Evolutionary conservation across 2,113 vertebrate species (phyloP).

Genomic region (Hepsetus odoe): DNA sequence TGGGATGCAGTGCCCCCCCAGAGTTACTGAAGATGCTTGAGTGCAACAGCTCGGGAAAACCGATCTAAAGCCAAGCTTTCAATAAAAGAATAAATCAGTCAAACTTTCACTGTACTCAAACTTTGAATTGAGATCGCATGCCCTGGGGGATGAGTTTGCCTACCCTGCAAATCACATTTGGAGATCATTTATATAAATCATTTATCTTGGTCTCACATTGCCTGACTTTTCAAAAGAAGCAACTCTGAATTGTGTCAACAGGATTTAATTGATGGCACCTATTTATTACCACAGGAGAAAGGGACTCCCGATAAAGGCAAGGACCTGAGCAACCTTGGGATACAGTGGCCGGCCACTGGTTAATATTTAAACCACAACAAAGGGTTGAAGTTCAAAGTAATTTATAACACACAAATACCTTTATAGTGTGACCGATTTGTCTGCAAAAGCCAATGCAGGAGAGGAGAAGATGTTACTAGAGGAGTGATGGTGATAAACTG

Average conservation of each 20-base stretch:
- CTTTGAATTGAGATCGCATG: neutral
- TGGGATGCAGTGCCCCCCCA: no score
- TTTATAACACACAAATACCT: constrained; percentile 46
- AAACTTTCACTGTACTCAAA: neutral
- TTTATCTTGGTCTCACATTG: constrained; percentile 35
- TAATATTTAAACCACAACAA: constrained; percentile 52
- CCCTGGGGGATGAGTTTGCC: constrained; percentile 5
- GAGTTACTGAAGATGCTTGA: no score
- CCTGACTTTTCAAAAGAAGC: constrained; percentile 39
- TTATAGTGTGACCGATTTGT: constrained; percentile 39
- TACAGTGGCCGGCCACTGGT: constrained; percentile 37
- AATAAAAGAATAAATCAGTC: constrained; percentile 9
- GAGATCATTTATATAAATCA: constrained; percentile 30
- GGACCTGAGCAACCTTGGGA: constrained; percentile 34
- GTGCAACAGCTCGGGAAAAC: neutral
- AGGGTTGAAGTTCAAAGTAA: constrained; percentile 50
- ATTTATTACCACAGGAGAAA: constrained; percentile 46
- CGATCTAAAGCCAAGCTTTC: neutral
- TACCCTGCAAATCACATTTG: constrained; percentile 30
- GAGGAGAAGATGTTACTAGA: constrained; percentile 33
- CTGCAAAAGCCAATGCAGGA: constrained; percentile 22
- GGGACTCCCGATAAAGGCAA: constrained; percentile 28
- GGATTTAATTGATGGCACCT: constrained; percentile 49
- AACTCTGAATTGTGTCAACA: constrained; percentile 45
- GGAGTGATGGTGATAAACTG: constrained; percentile 44